These are phyloP conservation scores for Zygothrica quintamaculata DNA, from an alignment of 2,888 invertebrate species.

Conservation along the genomic window DNA sequence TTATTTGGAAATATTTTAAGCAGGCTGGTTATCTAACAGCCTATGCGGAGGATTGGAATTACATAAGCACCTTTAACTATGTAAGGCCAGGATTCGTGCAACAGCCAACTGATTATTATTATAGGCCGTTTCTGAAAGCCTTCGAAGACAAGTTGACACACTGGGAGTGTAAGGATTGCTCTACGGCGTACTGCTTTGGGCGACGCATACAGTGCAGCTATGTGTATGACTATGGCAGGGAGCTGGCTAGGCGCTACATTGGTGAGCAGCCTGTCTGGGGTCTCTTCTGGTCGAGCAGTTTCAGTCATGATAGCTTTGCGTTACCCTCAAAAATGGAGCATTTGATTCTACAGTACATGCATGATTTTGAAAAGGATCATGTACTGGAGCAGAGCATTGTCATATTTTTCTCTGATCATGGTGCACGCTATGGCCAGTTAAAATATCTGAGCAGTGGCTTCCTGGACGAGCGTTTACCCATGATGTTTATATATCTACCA, in stretches of 20 bases:
- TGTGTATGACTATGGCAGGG: slow-evolving; percentile 87
- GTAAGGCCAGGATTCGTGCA: slow-evolving; percentile 88
- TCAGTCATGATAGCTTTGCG: slow-evolving; percentile 88
- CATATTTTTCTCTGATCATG: slow-evolving; percentile 90
- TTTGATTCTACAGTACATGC: slow-evolving; percentile 86
- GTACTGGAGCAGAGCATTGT: slow-evolving; percentile 88
- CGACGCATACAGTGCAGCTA: slow-evolving; percentile 87
- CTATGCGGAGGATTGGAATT: slow-evolving; percentile 90
- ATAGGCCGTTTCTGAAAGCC: slow-evolving; percentile 89
- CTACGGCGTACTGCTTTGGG: slow-evolving; percentile 86
- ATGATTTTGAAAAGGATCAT: slow-evolving; percentile 86
- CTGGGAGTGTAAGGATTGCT: slow-evolving; percentile 57
- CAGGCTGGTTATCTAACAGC: slow-evolving; percentile 89
- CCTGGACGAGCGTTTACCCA: slow-evolving; percentile 90
- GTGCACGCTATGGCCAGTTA: slow-evolving; percentile 89
- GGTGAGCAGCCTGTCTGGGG: slow-evolving; percentile 87
- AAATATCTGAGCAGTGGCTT: slow-evolving; percentile 88
- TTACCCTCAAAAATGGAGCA: slow-evolving; percentile 87
- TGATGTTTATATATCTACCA: slow-evolving; percentile 88
- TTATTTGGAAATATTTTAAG: slow-evolving; percentile 91
- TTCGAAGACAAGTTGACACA: slow-evolving; percentile 85
- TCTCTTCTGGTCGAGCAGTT: slow-evolving; percentile 90
- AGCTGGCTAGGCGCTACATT: slow-evolving; percentile 87
- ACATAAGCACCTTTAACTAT: slow-evolving; percentile 86
- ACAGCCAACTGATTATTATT: slow-evolving; percentile 92